phyloP scores from a whole-genome alignment of 2,113 vertebrate genomes.

The Bolborhynchus lineola region DNA sequence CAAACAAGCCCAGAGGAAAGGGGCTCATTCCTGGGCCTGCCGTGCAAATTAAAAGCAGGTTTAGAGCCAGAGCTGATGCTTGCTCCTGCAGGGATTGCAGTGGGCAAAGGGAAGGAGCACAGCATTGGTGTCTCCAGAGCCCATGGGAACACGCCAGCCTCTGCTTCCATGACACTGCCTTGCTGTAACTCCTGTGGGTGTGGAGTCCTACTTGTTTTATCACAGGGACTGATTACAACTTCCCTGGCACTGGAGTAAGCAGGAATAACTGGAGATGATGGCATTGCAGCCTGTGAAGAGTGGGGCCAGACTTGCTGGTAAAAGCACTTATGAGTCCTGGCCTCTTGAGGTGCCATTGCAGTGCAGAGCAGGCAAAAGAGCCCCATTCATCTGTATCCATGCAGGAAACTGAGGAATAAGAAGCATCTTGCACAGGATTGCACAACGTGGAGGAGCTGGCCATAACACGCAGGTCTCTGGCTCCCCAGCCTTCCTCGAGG shows the following conservation, averaged over 20 bases:
- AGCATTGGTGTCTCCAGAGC: not conserved
- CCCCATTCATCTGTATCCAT: fast-evolving
- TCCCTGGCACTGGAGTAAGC: not conserved
- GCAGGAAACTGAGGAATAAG: not conserved
- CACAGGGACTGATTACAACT: not conserved
- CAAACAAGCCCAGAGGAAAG: not conserved
- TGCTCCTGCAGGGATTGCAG: not conserved
- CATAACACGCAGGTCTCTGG: not conserved
- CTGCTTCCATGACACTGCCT: not conserved
- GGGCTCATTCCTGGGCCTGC: not conserved
- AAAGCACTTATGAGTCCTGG: not conserved
- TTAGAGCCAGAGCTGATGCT: not conserved
- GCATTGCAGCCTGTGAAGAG: not conserved
- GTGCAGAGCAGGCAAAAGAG: not conserved
- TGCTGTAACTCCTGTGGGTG: not conserved
- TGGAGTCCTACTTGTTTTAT: not conserved
- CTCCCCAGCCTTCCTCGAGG: not conserved
- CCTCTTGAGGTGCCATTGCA: fast-evolving
- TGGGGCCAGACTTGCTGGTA: fast-evolving
- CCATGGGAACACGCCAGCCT: not conserved
- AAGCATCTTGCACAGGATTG: not conserved
- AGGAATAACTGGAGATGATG: not conserved
- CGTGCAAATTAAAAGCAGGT: not conserved
- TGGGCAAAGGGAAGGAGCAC: not conserved
- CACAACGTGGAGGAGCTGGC: not conserved